A percentile compares a stretch with the other conserved stretches of the same genome.
Evolutionary conservation across 2,888 invertebrate species (phyloP).

Genomic region (Caenorhabditis doughertyi): DNA sequence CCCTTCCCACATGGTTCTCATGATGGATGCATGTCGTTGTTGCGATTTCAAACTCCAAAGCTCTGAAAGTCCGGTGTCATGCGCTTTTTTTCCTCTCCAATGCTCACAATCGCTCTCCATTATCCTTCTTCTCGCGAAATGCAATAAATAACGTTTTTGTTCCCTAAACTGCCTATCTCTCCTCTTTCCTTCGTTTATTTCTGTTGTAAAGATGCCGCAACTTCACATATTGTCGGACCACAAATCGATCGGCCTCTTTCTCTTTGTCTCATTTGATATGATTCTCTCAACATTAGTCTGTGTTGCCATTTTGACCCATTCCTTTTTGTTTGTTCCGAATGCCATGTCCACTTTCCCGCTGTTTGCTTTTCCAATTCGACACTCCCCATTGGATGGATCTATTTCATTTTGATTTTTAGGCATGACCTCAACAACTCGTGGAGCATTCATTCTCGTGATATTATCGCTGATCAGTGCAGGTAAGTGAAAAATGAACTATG

Average conservation of each 20-base stretch:
- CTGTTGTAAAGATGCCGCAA: background rate
- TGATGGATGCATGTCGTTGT: constrained; percentile 6
- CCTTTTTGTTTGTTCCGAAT: constrained; percentile 39
- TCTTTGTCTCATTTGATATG: constrained; percentile 46
- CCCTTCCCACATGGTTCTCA: background rate
- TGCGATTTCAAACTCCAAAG: constrained; percentile 9
- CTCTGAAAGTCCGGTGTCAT: constrained; percentile 10
- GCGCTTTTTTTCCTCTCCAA: constrained; percentile 24
- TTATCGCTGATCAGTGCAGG: constrained; percentile 34
- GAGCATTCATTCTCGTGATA: constrained; percentile 17
- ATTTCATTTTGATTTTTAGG: constrained; percentile 45
- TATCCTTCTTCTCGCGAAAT: constrained; percentile 15
- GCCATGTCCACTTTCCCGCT: constrained; percentile 54
- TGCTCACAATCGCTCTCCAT: constrained; percentile 12
- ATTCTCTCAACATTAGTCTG: background rate
- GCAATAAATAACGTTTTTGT: constrained; percentile 30
- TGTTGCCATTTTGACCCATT: constrained; percentile 41
- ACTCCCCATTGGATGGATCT: background rate
- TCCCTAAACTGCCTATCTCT: constrained; percentile 10
- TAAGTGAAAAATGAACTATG: background rate
- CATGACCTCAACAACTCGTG: constrained; percentile 29
- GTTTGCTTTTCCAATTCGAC: constrained; percentile 50
- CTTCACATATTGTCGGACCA: constrained; percentile 27
- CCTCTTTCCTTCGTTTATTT: background rate
- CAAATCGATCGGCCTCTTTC: constrained; percentile 36